Base-by-base conservation (phyloP, 2,797 vertebrate species). In the Malacoctenus gilli region DNA sequence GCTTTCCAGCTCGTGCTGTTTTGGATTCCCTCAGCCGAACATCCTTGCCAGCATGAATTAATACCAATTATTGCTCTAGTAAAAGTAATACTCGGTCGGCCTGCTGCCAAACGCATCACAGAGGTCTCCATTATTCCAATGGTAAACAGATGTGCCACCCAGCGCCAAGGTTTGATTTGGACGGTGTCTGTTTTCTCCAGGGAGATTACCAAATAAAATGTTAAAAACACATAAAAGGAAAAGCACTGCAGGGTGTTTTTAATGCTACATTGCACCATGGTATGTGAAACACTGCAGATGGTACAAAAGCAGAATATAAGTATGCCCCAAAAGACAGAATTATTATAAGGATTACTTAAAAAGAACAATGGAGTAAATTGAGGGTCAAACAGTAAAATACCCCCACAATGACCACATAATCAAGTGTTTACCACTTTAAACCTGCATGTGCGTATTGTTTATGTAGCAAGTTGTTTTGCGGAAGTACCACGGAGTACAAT, bases 91-190 rank as follows among this genome's bases (percentile, higher is more conserved):
- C 69, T 61, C 43, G 20, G 54, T 53, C 35, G 14, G 55, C 73
- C 52, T 77, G 49, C 43, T 50, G 79, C 85, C 85, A 89, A 86
- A 83, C 53, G 67, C 78, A 79, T 82, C 58, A 68, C 64, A 62
- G 63, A 72, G 56, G 22, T 60, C 61, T 69, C 78, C 56, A 83
- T 88, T 89, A 82, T 57, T 44, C 42, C 77, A 90, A 91, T 83
- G 64, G 81, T 84, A 76, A 88, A 83, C 90, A 91, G 82, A 90
- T 91, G 86, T 28, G 60, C 59, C 54, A 83, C 64, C 60, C 66
- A 72, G 66, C 23, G 5, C 59, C 68, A 62, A 68, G 76, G 63
- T 79, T 77, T 64, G 41, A 84, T 79, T 84, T 70, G 67, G 60
- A 70, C 41, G 12, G 32, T 43, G 46, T 39, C 42, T 59, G 43